These are phyloP conservation scores for Procambarus clarkii DNA, from an alignment of 1,140 invertebrate genomes.

Conservation along the genomic window DNA sequence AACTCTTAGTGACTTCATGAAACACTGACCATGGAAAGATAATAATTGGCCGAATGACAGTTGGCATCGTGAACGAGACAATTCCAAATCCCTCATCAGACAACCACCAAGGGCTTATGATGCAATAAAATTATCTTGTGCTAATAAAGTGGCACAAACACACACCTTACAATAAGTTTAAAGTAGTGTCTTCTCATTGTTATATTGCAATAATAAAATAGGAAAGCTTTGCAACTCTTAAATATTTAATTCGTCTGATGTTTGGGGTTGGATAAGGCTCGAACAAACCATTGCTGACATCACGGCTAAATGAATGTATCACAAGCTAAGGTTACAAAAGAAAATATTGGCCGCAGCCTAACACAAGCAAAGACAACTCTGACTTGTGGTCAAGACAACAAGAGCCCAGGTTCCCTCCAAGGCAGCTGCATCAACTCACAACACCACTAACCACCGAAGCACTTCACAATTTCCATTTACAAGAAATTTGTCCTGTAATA, in stretches of 20 bases:
- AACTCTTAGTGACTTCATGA: conserved; percentile 69
- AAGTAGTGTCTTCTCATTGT: neutral
- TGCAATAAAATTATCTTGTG: neutral
- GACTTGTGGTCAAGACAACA: conserved; percentile 51
- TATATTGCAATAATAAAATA: neutral
- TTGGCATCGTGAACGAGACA: conserved; percentile 2
- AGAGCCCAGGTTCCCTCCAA: conserved; percentile 45
- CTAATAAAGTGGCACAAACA: neutral
- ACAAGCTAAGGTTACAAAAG: conserved; percentile 67
- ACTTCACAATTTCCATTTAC: conserved; percentile 12
- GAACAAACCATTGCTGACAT: conserved; percentile 14
- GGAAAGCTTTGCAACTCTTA: neutral
- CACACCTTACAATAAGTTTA: neutral
- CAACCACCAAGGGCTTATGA: neutral
- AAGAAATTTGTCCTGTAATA: conserved; percentile 11
- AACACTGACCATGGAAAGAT: conserved; percentile 69
- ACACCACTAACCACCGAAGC: conserved; percentile 17
- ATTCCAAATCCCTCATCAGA: conserved; percentile 24
- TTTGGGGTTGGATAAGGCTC: conserved; percentile 25
- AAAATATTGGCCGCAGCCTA: conserved; percentile 55
- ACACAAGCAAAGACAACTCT: conserved; percentile 49
- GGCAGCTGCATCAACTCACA: conserved; percentile 48
- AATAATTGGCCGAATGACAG: conserved; percentile 42
- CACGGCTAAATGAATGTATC: conserved; percentile 65
- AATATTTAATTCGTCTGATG: conserved; percentile 14